These are phyloP conservation scores for Glareola pratincola DNA, from an alignment of 2,113 vertebrate genomes.

Conservation along the genomic window DNA sequence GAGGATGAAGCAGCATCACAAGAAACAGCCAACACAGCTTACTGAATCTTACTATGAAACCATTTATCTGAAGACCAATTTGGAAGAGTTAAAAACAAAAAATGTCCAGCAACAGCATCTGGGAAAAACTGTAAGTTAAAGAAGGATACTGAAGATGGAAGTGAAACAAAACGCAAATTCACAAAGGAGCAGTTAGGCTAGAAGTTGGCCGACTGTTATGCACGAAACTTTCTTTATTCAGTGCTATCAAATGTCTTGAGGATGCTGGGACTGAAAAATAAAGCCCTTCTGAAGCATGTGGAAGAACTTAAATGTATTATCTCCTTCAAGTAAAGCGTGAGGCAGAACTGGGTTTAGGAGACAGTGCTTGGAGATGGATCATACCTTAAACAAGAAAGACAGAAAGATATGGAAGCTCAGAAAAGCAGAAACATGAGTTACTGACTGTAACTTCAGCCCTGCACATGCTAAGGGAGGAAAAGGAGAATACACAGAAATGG, in stretches of 20 bases:
- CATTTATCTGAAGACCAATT: not conserved
- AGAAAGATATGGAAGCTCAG: not conserved
- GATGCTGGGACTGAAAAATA: conserved; percentile 4
- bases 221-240: not conserved
- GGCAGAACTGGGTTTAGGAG: not conserved
- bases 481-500: not conserved
- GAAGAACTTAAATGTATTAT: conserved; percentile 5
- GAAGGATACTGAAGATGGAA: not conserved
- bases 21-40: conserved; percentile 3
- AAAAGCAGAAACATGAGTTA: not conserved
- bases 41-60: conserved; percentile 13
- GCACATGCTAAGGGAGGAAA: not conserved
- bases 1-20: conserved; percentile 6
- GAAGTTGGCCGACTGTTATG: not conserved
- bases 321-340: conserved; percentile 11
- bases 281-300: conserved; percentile 4
- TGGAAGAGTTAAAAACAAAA: conserved; percentile 14
- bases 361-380: not conserved
- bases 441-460: not conserved
- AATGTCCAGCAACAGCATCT: not conserved
- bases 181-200: conserved; percentile 15
- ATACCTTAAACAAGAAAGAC: not conserved
- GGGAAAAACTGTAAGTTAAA: conserved; percentile 5
- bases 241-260: conserved; percentile 7
- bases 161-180: conserved; percentile 39